phyloP scores from a whole-genome alignment of 2,888 invertebrate species.

The Nasonovia ribisnigri region DNA sequence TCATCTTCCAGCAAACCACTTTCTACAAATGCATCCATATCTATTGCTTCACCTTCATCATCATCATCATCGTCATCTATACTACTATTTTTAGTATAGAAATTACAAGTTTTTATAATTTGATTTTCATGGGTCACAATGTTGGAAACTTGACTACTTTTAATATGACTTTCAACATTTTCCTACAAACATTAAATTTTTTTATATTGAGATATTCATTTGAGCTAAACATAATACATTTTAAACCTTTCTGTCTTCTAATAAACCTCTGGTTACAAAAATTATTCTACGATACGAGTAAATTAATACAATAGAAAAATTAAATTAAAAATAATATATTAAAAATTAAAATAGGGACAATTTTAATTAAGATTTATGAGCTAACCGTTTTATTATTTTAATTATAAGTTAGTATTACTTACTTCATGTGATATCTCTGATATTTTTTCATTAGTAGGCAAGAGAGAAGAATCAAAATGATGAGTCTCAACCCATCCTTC shows the following conservation, averaged over 20 bases:
- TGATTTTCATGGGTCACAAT: neutral
- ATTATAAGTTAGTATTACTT: constrained; percentile 37
- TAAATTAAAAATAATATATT: neutral
- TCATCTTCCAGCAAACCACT: constrained; percentile 95
- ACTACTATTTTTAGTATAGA: constrained; percentile 69
- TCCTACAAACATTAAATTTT: constrained; percentile 21
- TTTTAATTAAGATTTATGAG: too few relatives aligned
- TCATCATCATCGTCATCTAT: constrained; percentile 73
- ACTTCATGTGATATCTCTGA: constrained; percentile 90
- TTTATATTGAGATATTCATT: neutral
- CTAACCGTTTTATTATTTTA: neutral
- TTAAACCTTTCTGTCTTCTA: neutral
- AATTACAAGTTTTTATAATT: constrained; percentile 66
- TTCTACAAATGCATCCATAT: constrained; percentile 98
- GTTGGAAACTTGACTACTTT: constrained; percentile 19
- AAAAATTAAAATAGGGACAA: too few relatives aligned
- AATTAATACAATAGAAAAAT: neutral
- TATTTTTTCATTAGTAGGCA: constrained; percentile 80
- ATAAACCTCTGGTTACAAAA: neutral
- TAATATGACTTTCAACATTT: constrained; percentile 4
- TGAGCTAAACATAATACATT: neutral
- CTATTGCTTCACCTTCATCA: constrained; percentile 92
- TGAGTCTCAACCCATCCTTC: constrained; percentile 99
- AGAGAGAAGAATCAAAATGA: constrained; percentile 79
- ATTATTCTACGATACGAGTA: neutral